Evolutionary conservation across 23 tunicate species (phyloP).

Genomic region (Trididemnum miniatum): DNA sequence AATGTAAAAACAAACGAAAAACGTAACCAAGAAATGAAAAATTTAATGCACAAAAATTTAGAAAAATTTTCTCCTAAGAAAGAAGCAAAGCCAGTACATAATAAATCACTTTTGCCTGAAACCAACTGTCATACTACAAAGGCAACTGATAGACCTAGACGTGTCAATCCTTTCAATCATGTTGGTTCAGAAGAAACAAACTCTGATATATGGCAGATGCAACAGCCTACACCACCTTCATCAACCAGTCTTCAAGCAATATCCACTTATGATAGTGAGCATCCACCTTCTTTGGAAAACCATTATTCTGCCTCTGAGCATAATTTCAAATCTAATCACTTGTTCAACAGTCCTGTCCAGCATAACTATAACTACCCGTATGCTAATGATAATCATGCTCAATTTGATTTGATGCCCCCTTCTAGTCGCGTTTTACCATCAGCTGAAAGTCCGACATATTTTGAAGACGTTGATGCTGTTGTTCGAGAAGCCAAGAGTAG

Average conservation of each 20-base stretch:
- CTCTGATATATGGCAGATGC: constrained; percentile 35
- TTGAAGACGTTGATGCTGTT: constrained; percentile 53
- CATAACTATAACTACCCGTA: neutral
- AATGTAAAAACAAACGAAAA: neutral
- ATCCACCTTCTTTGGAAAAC: neutral
- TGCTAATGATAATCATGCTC: neutral
- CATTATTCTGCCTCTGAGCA: neutral
- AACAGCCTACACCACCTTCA: neutral
- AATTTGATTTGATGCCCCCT: constrained; percentile 32
- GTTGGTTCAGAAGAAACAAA: neutral
- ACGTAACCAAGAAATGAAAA: constrained; percentile 1
- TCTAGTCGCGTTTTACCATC: neutral
- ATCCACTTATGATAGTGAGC: neutral
- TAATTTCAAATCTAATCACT: neutral
- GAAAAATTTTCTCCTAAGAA: constrained; percentile 23
- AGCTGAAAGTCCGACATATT: neutral
- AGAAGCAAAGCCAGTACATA: neutral
- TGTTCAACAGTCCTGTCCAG: neutral
- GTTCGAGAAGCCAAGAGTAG: constrained; percentile 28
- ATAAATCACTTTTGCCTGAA: neutral
- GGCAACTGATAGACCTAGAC: neutral
- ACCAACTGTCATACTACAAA: neutral
- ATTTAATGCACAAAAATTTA: constrained; percentile 2
- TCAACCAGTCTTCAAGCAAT: neutral
- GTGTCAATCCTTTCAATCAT: constrained; percentile 38